phyloP scores from a whole-genome alignment of 2,888 invertebrate species.

The Rotaria magnacalcarata region DNA sequence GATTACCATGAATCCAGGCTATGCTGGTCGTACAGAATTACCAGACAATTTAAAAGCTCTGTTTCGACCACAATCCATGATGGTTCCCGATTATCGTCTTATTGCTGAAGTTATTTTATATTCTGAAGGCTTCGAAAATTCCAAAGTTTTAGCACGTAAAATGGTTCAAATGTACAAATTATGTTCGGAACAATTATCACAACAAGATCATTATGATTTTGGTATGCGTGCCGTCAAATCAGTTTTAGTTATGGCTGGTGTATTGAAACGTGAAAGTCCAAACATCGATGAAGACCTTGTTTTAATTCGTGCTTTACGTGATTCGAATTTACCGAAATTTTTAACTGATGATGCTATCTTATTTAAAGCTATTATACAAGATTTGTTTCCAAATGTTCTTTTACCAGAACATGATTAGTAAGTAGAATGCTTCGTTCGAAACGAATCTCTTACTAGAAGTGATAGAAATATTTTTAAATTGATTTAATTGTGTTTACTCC shows the following conservation, averaged over 20 bases:
- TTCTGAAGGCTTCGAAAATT: conserved; percentile 84
- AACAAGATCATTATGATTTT: conserved; percentile 84
- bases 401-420: conserved; percentile 73
- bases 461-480: too few relatives aligned
- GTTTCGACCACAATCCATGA: conserved; percentile 81
- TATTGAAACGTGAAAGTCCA: conserved; percentile 76
- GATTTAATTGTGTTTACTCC: too few relatives aligned
- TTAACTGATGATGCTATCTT: conserved; percentile 75
- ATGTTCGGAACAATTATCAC: conserved; percentile 81
- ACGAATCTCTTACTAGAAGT: background rate
- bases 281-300: conserved; percentile 74
- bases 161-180: conserved; percentile 88
- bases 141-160: conserved; percentile 77
- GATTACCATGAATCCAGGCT: conserved; percentile 87
- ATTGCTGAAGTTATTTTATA: conserved; percentile 85
- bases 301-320: conserved; percentile 76
- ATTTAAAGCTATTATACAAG: conserved; percentile 80
- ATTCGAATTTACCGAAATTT: conserved; percentile 85
- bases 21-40: conserved; percentile 79
- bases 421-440: conserved; percentile 59
- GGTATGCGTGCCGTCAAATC: conserved; percentile 66
- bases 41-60: conserved; percentile 82
- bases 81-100: conserved; percentile 78
- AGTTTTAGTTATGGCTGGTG: conserved; percentile 85
- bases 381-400: conserved; percentile 77